Evolutionary conservation across 2,797 vertebrate genomes (phyloP).

Genomic region (Poecilia wingei): DNA sequence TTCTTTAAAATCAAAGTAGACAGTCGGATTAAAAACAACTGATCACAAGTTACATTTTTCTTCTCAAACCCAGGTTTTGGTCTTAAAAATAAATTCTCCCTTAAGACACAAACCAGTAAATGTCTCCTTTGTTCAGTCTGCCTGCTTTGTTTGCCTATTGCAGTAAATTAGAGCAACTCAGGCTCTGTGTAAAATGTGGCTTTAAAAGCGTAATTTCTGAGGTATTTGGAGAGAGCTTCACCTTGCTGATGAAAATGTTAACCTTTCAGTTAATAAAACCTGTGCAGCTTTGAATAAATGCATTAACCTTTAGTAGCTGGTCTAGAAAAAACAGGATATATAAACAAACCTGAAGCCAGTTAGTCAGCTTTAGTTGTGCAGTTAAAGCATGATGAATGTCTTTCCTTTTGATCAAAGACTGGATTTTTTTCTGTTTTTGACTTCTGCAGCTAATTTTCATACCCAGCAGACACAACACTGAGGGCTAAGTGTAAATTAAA

Average conservation of each 20-base stretch:
- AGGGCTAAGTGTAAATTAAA: background rate
- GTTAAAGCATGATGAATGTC: background rate
- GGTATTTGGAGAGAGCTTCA: background rate
- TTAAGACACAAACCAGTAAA: background rate
- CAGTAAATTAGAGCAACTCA: background rate
- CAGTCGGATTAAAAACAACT: background rate
- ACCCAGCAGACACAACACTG: background rate
- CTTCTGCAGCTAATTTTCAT: background rate
- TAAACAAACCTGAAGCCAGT: constrained; percentile 3
- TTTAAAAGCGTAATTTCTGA: constrained; percentile 31
- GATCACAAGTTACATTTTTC: background rate
- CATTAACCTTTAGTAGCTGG: constrained; percentile 14
- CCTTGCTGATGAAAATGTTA: constrained; percentile 27
- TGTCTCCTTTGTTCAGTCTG: background rate
- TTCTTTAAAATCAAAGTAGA: background rate
- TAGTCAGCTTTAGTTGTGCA: background rate
- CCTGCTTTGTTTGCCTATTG: constrained; percentile 14
- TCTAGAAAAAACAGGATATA: background rate
- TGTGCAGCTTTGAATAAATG: constrained; percentile 21
- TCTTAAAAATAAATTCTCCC: constrained; percentile 1
- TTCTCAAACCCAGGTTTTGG: background rate
- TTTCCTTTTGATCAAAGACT: constrained; percentile 9
- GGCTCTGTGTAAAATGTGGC: background rate
- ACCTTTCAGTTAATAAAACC: constrained; percentile 23
- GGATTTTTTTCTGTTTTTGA: constrained; percentile 7